Percentiles rank a stretch among this genome's conserved stretches.
phyloP scores from a whole-genome alignment of 92 coral and sea anemone species.

The Pocillopora meandrina region DNA sequence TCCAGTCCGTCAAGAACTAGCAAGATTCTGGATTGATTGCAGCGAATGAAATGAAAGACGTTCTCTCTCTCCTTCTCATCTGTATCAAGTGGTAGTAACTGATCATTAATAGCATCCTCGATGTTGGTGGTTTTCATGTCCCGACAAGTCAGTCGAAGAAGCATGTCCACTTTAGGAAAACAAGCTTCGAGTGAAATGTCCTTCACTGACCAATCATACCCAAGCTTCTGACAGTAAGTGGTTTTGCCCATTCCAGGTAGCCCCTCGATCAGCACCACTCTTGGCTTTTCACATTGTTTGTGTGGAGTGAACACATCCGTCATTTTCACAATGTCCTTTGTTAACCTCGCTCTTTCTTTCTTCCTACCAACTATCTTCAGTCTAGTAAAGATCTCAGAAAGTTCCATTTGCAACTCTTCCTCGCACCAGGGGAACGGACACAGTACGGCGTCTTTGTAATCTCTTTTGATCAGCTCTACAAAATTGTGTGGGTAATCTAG shows the following conservation, averaged over 20 bases:
- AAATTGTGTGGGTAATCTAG: no score
- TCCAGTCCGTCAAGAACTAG: neutral
- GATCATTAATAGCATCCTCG: neutral
- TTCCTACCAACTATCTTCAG: no score
- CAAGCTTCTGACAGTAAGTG: neutral
- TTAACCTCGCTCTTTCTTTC: no score
- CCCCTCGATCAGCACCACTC: constrained; percentile 4
- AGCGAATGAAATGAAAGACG: neutral
- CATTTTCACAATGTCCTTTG: neutral
- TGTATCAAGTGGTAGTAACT: neutral
- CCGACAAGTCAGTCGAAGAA: neutral
- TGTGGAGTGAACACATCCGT: neutral
- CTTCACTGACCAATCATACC: neutral
- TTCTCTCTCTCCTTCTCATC: neutral
- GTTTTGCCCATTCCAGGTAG: neutral
- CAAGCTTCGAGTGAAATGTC: no score
- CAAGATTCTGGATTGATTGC: neutral
- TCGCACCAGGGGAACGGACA: no score
- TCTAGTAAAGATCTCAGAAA: no score
- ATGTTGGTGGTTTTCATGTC: neutral
- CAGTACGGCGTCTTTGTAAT: no score
- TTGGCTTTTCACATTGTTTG: neutral
- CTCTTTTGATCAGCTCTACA: no score
- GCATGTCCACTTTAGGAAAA: no score
- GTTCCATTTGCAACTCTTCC: no score